Base-by-base conservation (phyloP, 2,888 invertebrate genomes). In the Leucophenga maculata region DNA sequence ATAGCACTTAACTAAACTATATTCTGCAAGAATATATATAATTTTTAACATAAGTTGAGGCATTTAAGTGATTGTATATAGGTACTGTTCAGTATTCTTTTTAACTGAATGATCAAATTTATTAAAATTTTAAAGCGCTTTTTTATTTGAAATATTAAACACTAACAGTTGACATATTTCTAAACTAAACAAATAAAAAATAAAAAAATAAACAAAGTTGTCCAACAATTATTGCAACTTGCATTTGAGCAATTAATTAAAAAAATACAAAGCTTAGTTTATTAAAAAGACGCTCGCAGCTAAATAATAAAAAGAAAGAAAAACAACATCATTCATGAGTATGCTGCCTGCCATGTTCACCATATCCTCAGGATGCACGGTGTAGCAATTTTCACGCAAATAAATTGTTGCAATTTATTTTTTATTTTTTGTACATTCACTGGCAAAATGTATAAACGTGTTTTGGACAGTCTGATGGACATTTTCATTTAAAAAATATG, bases 401-500 rank as follows among this genome's bases (percentile, higher is more conserved):
- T 64, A 64, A 64, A 64, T 48, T 64, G 48, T 64, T 46, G 48
- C 62, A 64, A 64, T 48, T 64, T 64, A 64, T 26, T 64, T 64
- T 13, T 18, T 22, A 20, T 22, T 64, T 32, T 48, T 48, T 67
- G 22, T 59, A 59, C 48, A 48, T 59, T 59, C 67, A 18, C 14
- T n/a, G n/a, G 14, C 8, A n/a, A 31, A 31, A 31, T n/a, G 32
- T 32, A 55, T 62, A 16, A 65, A 65, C 55, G 55, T 66, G 52
- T 66, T 66, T 66, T 54, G 55, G 66, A 66, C 66, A 66, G 55
- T 55, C 54, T 67, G 67, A 67, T 67, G 67, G 67, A 67, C 67
- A 67, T 48, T 50, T 67, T 59, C 67, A 67, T 67, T 67, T 48
- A 67, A 67, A 57, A 67, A 60, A 14, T 2, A 62, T 62, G 39